Percentiles rank a stretch among this genome's conserved stretches.
phyloP scores from a whole-genome alignment of 2,113 vertebrate genomes.

The Xyrauchen texanus region DNA sequence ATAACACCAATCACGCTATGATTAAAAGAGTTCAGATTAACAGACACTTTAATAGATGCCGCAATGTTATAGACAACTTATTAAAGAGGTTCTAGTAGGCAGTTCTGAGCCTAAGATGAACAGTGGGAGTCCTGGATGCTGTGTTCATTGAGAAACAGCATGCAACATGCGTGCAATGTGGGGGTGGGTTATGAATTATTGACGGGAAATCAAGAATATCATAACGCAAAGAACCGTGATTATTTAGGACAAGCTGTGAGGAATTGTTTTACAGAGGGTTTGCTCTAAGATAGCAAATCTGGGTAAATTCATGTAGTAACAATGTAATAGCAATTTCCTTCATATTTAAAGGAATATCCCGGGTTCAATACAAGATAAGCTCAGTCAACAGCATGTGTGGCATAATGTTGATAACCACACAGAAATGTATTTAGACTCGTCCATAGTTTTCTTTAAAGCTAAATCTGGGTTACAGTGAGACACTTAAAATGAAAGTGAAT shows the following conservation, averaged over 20 bases:
- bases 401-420: too few species aligned
- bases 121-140: conserved; percentile 50
- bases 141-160: not conserved
- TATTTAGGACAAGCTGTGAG: conserved; percentile 22
- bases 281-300: not conserved
- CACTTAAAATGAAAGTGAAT: too few species aligned
- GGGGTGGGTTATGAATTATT: conserved; percentile 41
- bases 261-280: conserved; percentile 11
- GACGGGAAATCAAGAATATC: conserved; percentile 24
- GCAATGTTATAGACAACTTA: conserved; percentile 63
- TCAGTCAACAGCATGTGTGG: too few species aligned
- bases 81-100: conserved; percentile 43
- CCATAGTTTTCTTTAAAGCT: too few species aligned
- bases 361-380: too few species aligned
- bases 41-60: conserved; percentile 52
- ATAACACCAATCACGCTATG: conserved; percentile 12
- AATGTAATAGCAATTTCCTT: not conserved
- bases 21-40: conserved; percentile 50
- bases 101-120: conserved; percentile 17
- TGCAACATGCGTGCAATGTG: conserved; percentile 28
- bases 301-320: not conserved
- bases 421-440: too few species aligned
- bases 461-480: too few species aligned
- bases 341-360: too few species aligned
- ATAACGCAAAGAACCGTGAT: conserved; percentile 17